Evolutionary conservation across 2,113 vertebrate species (phyloP).

Genomic region (Chloropsis hardwickii): DNA sequence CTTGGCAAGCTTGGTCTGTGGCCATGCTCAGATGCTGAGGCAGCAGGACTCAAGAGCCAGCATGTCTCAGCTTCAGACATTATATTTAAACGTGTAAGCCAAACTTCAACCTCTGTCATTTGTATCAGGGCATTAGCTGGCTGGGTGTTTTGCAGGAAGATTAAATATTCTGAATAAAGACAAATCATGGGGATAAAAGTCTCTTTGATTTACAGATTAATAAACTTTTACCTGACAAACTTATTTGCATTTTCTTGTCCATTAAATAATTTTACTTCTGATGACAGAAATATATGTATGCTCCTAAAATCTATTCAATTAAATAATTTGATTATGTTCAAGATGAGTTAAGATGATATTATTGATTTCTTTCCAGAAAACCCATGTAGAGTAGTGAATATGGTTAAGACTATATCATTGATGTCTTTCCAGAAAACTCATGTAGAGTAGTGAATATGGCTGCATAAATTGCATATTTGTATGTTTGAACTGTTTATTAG

Average conservation of each 20-base stretch:
- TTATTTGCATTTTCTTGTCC: not conserved
- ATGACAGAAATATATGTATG: not conserved
- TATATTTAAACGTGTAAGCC: not conserved
- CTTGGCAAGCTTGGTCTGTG: not conserved
- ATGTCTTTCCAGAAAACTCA: not conserved
- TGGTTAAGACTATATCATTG: no score
- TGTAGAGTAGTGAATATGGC: not conserved
- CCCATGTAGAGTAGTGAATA: not conserved
- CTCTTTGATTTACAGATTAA: not conserved
- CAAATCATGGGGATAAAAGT: not conserved
- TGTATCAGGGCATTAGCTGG: not conserved
- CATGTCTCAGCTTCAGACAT: not conserved
- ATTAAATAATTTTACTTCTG: not conserved
- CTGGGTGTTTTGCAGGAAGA: not conserved
- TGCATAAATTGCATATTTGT: not conserved
- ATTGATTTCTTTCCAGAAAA: not conserved
- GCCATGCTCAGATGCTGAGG: conserved; percentile 25
- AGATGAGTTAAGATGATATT: not conserved
- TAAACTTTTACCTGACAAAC: not conserved
- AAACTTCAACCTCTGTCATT: not conserved
- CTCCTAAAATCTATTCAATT: not conserved
- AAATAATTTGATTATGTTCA: not conserved
- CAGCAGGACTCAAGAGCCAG: not conserved
- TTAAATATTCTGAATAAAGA: not conserved
- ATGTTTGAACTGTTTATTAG: not conserved